Evolutionary conservation across 1,140 invertebrate species (phyloP).

Genomic region (Saccostrea glomerata): DNA sequence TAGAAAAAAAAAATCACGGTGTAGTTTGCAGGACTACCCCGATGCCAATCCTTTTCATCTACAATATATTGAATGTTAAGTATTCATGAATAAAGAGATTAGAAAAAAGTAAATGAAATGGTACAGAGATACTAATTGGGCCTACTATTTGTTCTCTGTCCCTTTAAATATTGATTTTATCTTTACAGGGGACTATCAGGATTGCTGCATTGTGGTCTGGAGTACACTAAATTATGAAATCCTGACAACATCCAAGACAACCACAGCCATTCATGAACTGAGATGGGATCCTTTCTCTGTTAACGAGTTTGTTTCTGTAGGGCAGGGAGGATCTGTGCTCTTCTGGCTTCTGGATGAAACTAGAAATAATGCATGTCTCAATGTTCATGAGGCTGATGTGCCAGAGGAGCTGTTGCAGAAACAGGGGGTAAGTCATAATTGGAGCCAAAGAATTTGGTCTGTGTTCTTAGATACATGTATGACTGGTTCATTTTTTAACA

Average conservation of each 20-base stretch:
- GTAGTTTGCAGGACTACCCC: too few relatives aligned
- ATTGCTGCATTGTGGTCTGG: constrained; percentile 75
- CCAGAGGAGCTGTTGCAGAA: constrained; percentile 71
- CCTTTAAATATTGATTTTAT: constrained; percentile 8
- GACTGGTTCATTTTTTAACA: too few relatives aligned
- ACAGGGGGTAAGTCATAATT: constrained; percentile 35
- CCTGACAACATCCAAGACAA: constrained; percentile 68
- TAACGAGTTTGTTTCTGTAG: constrained; percentile 77
- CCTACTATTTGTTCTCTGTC: too few relatives aligned
- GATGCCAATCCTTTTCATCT: too few relatives aligned
- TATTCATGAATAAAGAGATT: too few relatives aligned
- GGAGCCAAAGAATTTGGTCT: too few relatives aligned
- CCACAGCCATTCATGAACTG: constrained; percentile 71
- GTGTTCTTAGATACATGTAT: too few relatives aligned
- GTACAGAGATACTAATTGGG: too few relatives aligned
- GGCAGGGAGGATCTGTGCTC: constrained; percentile 69
- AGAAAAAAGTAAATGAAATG: too few relatives aligned
- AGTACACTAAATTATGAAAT: constrained; percentile 70
- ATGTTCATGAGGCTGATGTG: constrained; percentile 76
- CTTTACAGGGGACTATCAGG: constrained; percentile 74
- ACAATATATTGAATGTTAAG: too few relatives aligned
- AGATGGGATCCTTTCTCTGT: constrained; percentile 76
- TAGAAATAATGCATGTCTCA: constrained; percentile 66
- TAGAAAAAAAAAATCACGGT: too few relatives aligned
- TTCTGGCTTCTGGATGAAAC: constrained; percentile 79